Evolutionary conservation across 2,113 vertebrate genomes (phyloP), one percentile per base, ranked within the genome.

Genomic region (Cercopithecus mona): DNA sequence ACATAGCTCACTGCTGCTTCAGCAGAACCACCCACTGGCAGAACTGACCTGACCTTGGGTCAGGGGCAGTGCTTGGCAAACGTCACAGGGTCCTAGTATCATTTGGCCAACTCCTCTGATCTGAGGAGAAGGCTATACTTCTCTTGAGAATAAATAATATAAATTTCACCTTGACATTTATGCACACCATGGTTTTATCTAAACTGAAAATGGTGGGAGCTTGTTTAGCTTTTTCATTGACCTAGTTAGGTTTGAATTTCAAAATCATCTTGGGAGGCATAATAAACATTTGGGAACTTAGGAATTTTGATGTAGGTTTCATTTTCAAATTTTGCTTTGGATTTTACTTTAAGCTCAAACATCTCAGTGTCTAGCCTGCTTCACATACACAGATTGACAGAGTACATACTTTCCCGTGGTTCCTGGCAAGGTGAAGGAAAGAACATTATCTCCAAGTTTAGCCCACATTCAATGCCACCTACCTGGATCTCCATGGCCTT

Each of bases 281-380:
- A 8, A 76, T 45, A 81, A 72, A 90, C 3, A 14, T 94, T 92
- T 90, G 68, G 93, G 38, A 43, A 92, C 76, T 75, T 92, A 43
- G 57, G 18, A 72, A 45, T 68, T 72, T 72, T 38, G 35, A 79
- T 66, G 13, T 88, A 27, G 50, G 12, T 59, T 92, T 40, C 70
- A 4, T 43, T 95, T 87, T 90, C 30, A 92, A 78, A 96, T 86
- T 97, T 97, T 94, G 80, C 75, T 92, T 90, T 88, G 20, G 48
- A 87, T 43, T 93, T 82, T 66, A 40, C 72, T 96, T 89, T 59
- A 83, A 32, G 35, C 64, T 55, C n/a, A 94, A 70, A 50, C 30
- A 83, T 38, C 10, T 43, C 22, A 40, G 0, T 35, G 5, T 83
- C 32, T 30, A 14, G 23, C 52, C 30, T 88, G 11, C 18, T 27